phyloP scores from a whole-genome alignment of 2,113 vertebrate species.

The Phasianus colchicus region DNA sequence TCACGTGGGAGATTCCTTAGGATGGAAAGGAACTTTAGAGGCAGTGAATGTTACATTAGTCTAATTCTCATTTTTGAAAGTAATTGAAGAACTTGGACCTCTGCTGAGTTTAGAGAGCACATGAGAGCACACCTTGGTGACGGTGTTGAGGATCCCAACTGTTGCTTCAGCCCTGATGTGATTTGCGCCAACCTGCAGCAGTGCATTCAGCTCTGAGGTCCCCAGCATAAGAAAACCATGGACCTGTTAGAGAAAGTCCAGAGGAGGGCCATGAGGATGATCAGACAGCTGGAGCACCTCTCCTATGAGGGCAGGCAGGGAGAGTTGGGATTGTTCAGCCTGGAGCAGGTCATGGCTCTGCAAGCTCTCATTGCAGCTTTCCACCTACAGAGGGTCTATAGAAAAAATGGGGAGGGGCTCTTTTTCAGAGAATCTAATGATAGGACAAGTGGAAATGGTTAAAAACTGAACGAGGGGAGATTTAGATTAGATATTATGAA shows the following conservation, averaged over 20 bases:
- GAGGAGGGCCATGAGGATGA: neutral
- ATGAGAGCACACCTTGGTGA: fast-evolving
- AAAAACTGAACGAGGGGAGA: neutral
- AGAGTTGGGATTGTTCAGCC: neutral
- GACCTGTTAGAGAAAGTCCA: neutral
- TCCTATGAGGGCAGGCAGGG: neutral
- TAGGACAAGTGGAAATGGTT: neutral
- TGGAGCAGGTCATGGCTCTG: neutral
- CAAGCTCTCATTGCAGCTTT: neutral
- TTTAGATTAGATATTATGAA: neutral
- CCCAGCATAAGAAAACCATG: neutral
- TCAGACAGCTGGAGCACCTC: neutral
- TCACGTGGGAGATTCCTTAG: neutral
- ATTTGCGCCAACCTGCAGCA: fast-evolving
- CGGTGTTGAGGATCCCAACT: neutral
- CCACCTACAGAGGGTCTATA: neutral
- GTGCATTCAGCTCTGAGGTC: neutral
- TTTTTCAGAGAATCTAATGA: neutral
- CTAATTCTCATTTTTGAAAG: neutral
- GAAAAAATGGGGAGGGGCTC: neutral
- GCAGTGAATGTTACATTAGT: neutral
- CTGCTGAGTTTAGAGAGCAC: neutral
- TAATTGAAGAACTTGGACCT: neutral
- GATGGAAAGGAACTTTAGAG: neutral
- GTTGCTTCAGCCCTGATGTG: neutral